Evolutionary conservation across 1,140 invertebrate species (phyloP).

Genomic region (Melanaphis sacchari): DNA sequence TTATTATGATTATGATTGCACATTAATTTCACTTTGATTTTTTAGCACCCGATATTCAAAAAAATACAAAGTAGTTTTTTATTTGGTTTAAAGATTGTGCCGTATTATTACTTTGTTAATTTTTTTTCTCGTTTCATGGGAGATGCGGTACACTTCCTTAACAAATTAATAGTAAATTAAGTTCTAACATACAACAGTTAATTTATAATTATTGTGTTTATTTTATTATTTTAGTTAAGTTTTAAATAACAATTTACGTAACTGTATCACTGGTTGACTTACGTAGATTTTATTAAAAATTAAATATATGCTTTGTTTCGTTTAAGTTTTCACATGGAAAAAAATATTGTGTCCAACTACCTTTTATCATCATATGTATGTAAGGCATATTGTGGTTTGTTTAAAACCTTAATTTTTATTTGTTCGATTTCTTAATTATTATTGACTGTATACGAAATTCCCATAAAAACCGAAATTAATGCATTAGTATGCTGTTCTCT

Average conservation of each 20-base stretch:
- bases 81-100: slow-evolving; percentile 17
- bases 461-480: background rate
- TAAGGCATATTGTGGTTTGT: background rate
- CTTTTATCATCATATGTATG: background rate
- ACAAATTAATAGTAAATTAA: slow-evolving; percentile 37
- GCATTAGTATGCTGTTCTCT: background rate
- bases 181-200: slow-evolving; percentile 25
- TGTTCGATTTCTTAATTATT: background rate
- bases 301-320: slow-evolving; percentile 27
- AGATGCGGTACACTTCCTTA: background rate
- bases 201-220: slow-evolving; percentile 11
- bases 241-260: slow-evolving; percentile 45
- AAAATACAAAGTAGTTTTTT: slow-evolving; percentile 29
- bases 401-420: slow-evolving; percentile 23
- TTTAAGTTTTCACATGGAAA: slow-evolving; percentile 45
- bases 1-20: slow-evolving; percentile 40
- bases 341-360: slow-evolving; percentile 2
- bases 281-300: slow-evolving; percentile 33
- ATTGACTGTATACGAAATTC: slow-evolving; percentile 23
- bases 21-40: slow-evolving; percentile 39
- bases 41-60: slow-evolving; percentile 33
- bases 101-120: background rate
- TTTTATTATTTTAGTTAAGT: slow-evolving; percentile 44
- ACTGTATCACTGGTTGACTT: background rate
- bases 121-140: background rate